Percentiles rank a stretch among this genome's conserved stretches.
Conservation (phyloP, 2,888 invertebrate species). For the Ditylenchus weischeri region DNA sequence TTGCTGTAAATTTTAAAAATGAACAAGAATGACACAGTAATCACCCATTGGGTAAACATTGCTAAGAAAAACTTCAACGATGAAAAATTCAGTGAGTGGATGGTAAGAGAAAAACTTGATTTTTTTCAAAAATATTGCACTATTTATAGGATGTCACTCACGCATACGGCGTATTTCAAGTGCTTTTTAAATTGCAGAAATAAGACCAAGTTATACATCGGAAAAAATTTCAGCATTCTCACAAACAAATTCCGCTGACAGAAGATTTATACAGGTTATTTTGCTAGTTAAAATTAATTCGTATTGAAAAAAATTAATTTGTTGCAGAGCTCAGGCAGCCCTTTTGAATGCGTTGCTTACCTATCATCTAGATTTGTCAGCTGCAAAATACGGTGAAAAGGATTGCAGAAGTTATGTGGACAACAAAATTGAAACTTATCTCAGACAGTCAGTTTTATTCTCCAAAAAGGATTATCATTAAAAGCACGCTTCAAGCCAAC, state of each 20-base stretch:
- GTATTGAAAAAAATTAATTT: background rate
- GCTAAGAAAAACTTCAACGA: conserved; percentile 9
- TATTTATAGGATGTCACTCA: background rate
- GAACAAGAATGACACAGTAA: too few species aligned
- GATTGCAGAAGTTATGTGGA: background rate
- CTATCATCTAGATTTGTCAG: conserved; percentile 13
- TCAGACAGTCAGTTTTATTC: conserved; percentile 15
- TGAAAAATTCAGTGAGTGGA: background rate
- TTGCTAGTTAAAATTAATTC: background rate
- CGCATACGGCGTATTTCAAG: background rate
- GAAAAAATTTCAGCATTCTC: background rate
- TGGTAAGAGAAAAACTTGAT: background rate
- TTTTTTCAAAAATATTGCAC: too few species aligned
- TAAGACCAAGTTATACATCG: background rate
- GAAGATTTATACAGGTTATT: conserved; percentile 6
- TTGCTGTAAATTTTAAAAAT: too few species aligned
- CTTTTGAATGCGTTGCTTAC: conserved; percentile 15
- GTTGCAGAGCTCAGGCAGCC: conserved; percentile 14
- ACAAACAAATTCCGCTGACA: background rate
- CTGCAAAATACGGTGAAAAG: conserved; percentile 5
- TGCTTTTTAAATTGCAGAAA: background rate
- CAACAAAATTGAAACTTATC: background rate
- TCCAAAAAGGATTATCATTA: background rate
- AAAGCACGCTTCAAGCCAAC: background rate
- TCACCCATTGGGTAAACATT: background rate